A percentile compares a stretch with the other conserved stretches of the same genome.
Evolutionary conservation across 2,888 invertebrate species (phyloP).

Genomic region (Entomobrya proxima): DNA sequence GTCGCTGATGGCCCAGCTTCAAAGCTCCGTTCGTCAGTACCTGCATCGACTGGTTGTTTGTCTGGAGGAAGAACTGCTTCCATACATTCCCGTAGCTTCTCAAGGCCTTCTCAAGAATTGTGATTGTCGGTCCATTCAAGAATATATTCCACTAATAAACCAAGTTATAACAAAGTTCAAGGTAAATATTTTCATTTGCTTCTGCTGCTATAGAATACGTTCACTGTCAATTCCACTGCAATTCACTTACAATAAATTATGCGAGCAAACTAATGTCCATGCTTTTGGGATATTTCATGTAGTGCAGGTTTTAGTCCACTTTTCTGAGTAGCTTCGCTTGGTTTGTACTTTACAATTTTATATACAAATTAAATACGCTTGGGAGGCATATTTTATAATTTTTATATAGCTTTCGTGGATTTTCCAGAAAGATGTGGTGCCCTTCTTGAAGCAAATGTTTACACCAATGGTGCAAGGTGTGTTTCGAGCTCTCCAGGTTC

Average conservation of each 20-base stretch:
- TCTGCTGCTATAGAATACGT: background rate
- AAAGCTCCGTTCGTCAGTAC: conserved; percentile 80
- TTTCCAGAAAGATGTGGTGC: conserved; percentile 79
- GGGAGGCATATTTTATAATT: conserved; percentile 66
- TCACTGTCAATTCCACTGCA: background rate
- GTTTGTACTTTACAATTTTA: background rate
- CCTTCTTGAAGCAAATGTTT: conserved; percentile 79
- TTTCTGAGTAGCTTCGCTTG: background rate
- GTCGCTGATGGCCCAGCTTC: conserved; percentile 74
- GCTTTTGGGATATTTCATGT: background rate
- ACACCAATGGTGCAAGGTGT: conserved; percentile 79
- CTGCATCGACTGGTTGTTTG: conserved; percentile 81
- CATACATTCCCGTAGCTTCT: conserved; percentile 79
- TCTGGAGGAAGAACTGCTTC: conserved; percentile 80
- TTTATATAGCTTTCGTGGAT: conserved; percentile 76
- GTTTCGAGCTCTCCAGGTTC: conserved; percentile 78
- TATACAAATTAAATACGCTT: conserved; percentile 54
- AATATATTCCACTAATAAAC: conserved; percentile 81
- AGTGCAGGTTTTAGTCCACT: background rate
- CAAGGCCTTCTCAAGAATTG: conserved; percentile 78
- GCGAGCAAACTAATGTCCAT: background rate
- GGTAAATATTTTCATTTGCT: conserved; percentile 76
- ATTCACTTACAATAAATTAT: background rate
- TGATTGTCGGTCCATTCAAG: conserved; percentile 76
- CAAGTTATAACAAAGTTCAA: conserved; percentile 81